Evolutionary conservation across 2,113 vertebrate species (phyloP).

Genomic region (Brachyistius frenatus): DNA sequence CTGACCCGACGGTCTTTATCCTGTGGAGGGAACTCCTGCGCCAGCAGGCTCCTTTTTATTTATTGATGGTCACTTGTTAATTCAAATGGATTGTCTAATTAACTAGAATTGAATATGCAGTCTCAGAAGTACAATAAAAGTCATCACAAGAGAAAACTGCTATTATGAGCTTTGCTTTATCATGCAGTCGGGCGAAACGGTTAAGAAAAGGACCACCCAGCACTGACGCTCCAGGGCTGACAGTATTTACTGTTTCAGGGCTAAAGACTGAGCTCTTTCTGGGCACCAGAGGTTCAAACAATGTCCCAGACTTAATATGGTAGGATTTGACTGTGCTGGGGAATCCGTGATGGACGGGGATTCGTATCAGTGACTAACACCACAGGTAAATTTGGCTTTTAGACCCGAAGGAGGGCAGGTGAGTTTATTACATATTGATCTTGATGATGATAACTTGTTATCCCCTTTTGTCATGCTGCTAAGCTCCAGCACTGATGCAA

Average conservation of each 20-base stretch:
- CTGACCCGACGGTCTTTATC: neutral
- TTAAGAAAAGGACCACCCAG: constrained; percentile 6
- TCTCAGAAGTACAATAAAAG: constrained; percentile 57
- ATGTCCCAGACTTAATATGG: constrained; percentile 9
- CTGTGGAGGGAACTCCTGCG: constrained; percentile 2
- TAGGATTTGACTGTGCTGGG: constrained; percentile 4
- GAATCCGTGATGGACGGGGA: constrained; percentile 20
- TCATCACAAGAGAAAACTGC: constrained; percentile 24
- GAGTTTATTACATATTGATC: constrained; percentile 55
- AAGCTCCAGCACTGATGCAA: constrained; percentile 19
- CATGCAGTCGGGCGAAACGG: constrained; percentile 7
- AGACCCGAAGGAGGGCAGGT: constrained; percentile 16
- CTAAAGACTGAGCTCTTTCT: constrained; percentile 26
- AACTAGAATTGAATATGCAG: constrained; percentile 24
- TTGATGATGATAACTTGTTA: constrained; percentile 41
- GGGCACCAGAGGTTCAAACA: constrained; percentile 6
- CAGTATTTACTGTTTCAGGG: constrained; percentile 36
- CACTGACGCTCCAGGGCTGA: constrained; percentile 16
- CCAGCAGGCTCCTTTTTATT: constrained; percentile 31
- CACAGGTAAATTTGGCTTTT: constrained; percentile 34
- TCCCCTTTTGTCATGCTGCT: constrained; percentile 48
- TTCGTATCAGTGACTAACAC: constrained; percentile 29
- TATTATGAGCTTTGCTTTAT: constrained; percentile 34
- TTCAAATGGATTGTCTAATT: constrained; percentile 58
- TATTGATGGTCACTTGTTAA: constrained; percentile 46